Evolutionary conservation across 1,140 invertebrate genomes (phyloP).

Genomic region (Drosophila arawakana): DNA sequence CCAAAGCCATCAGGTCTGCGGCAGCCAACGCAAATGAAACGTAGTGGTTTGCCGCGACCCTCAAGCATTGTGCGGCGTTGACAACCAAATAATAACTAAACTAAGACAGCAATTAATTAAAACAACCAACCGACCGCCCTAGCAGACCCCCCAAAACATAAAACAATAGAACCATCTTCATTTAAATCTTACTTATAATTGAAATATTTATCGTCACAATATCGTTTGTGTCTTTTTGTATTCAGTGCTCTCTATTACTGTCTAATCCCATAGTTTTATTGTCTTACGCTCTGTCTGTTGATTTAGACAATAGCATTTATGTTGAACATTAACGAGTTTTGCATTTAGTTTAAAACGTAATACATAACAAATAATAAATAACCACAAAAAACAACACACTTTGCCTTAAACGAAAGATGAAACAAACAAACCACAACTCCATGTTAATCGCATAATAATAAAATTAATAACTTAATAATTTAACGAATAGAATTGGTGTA

Average conservation of each 20-base stretch:
- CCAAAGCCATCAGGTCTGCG: slow-evolving; percentile 79
- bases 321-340: slow-evolving; percentile 13
- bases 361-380: slow-evolving; percentile 8
- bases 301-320: slow-evolving; percentile 32
- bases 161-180: slow-evolving; percentile 5
- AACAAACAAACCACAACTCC: slow-evolving; percentile 10
- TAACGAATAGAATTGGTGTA: slow-evolving; percentile 28
- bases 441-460: slow-evolving; percentile 24
- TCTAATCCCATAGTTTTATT: slow-evolving; percentile 19
- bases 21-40: slow-evolving; percentile 74
- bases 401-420: slow-evolving; percentile 40
- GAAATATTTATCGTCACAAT: neutral
- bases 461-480: slow-evolving; percentile 10
- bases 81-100: slow-evolving; percentile 18
- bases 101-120: slow-evolving; percentile 1
- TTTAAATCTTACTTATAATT: neutral
- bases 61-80: slow-evolving; percentile 70
- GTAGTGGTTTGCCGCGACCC: slow-evolving; percentile 78
- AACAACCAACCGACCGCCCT: slow-evolving; percentile 10
- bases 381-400: slow-evolving; percentile 22
- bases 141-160: neutral
- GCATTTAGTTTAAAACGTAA: slow-evolving; percentile 30
- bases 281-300: slow-evolving; percentile 3
- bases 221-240: slow-evolving; percentile 9
- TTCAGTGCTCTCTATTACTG: slow-evolving; percentile 15